Evolutionary conservation across 2,888 invertebrate genomes (phyloP).

Genomic region (Nemotelus pantherinus): DNA sequence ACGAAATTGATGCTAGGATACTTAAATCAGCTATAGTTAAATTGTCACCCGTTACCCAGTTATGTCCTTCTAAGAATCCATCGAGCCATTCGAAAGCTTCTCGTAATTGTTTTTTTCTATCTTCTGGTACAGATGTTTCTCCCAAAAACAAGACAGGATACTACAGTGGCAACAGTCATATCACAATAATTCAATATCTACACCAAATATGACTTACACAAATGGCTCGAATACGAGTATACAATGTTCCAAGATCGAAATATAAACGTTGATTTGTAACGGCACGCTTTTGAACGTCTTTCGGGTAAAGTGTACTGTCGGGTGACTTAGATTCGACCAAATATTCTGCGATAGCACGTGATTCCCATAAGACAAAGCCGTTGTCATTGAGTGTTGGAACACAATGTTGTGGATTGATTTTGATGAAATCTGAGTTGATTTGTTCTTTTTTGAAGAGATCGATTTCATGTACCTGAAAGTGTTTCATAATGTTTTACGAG

Average conservation of each 20-base stretch:
- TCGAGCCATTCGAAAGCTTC: conserved; percentile 67
- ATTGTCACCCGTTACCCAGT: conserved; percentile 64
- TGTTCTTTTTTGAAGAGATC: conserved; percentile 71
- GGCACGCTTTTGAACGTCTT: conserved; percentile 68
- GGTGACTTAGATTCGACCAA: conserved; percentile 68
- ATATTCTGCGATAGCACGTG: conserved; percentile 73
- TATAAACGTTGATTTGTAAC: conserved; percentile 71
- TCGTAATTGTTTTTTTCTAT: conserved; percentile 68
- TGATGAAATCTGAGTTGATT: conserved; percentile 67
- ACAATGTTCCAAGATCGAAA: conserved; percentile 72
- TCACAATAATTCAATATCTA: neutral
- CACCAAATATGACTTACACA: conserved; percentile 64
- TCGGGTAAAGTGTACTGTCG: conserved; percentile 71
- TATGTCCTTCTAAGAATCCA: conserved; percentile 58
- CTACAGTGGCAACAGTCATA: conserved; percentile 54
- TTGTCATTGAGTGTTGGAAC: conserved; percentile 76
- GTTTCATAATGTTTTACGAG: neutral
- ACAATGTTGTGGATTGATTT: conserved; percentile 74
- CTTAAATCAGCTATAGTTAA: conserved; percentile 65
- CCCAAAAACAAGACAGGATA: conserved; percentile 71
- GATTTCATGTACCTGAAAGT: conserved; percentile 63
- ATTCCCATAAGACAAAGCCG: conserved; percentile 75
- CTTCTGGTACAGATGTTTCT: conserved; percentile 68
- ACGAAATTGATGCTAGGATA: conserved; percentile 63
- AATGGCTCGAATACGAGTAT: conserved; percentile 71